A percentile compares a stretch with the other conserved stretches of the same genome.
These are phyloP conservation scores for Hyppa rectilinea DNA, from an alignment of 2,888 invertebrate species.

Conservation along the genomic window DNA sequence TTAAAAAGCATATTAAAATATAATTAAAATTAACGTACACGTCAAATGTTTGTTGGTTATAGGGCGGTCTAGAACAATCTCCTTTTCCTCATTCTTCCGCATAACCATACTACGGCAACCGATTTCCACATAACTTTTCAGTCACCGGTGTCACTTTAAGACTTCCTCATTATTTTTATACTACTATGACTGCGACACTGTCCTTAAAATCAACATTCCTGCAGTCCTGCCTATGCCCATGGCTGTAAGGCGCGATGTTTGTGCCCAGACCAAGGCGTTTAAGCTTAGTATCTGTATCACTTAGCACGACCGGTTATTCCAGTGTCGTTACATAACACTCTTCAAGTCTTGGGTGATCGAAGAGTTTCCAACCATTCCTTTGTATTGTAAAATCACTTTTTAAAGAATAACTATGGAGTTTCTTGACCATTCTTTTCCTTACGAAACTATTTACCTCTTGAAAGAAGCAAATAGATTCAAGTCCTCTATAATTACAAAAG, in stretches of 20 bases:
- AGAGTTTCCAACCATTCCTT: not conserved
- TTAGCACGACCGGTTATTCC: slow-evolving; percentile 13
- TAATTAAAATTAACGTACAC: too few species aligned
- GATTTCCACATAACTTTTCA: too few species aligned
- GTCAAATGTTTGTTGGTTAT: too few species aligned
- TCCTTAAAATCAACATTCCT: not conserved
- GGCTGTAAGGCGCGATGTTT: not conserved
- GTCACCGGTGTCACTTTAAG: too few species aligned
- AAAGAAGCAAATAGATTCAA: not conserved
- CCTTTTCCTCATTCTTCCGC: too few species aligned
- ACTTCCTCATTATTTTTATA: too few species aligned
- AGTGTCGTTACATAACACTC: slow-evolving; percentile 19
- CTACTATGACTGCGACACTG: too few species aligned
- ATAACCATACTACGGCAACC: too few species aligned
- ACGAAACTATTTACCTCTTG: not conserved
- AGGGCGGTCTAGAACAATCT: too few species aligned
- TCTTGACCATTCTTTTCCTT: not conserved
- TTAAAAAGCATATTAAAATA: too few species aligned
- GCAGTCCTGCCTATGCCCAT: not conserved
- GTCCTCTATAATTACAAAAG: too few species aligned
- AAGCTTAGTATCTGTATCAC: slow-evolving; percentile 14
- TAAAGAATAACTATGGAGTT: not conserved
- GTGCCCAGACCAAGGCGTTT: not conserved
- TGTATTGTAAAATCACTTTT: not conserved
- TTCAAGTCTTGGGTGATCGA: slow-evolving; percentile 9